phyloP scores from a whole-genome alignment of 2,888 invertebrate species.

The Lydus trimaculatus region DNA sequence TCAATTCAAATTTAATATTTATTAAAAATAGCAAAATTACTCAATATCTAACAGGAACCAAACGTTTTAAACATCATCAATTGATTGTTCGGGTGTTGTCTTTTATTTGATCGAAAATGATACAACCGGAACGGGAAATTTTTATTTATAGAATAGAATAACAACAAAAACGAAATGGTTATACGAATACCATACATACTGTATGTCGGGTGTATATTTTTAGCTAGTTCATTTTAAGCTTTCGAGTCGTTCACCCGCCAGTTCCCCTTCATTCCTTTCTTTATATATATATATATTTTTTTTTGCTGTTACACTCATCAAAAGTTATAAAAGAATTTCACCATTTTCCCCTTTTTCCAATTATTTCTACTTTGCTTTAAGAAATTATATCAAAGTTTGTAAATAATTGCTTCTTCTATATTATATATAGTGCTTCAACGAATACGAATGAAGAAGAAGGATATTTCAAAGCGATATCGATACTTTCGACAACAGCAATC shows the following conservation, averaged over 20 bases:
- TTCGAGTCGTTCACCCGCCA: conserved; percentile 39
- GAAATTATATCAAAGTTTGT: background rate
- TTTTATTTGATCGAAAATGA: background rate
- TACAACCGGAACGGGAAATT: conserved; percentile 6
- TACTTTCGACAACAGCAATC: background rate
- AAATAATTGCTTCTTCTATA: background rate
- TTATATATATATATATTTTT: no score
- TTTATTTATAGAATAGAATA: conserved; percentile 5
- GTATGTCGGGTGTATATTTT: conserved; percentile 32
- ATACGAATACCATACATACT: conserved; percentile 2
- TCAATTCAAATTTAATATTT: background rate
- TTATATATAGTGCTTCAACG: background rate
- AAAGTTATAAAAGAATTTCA: conserved; percentile 6
- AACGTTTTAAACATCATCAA: background rate
- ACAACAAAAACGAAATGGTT: background rate
- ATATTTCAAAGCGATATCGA: background rate
- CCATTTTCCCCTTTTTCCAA: background rate
- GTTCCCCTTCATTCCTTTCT: background rate
- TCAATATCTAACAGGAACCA: background rate
- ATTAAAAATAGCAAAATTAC: background rate
- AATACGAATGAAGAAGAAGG: conserved; percentile 1
- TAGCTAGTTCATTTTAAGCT: conserved; percentile 38
- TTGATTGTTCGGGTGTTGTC: background rate
- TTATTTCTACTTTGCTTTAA: background rate
- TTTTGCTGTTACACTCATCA: background rate